Conservation (phyloP, 2,888 invertebrate genomes). For the Pterobdella sp. region DNA sequence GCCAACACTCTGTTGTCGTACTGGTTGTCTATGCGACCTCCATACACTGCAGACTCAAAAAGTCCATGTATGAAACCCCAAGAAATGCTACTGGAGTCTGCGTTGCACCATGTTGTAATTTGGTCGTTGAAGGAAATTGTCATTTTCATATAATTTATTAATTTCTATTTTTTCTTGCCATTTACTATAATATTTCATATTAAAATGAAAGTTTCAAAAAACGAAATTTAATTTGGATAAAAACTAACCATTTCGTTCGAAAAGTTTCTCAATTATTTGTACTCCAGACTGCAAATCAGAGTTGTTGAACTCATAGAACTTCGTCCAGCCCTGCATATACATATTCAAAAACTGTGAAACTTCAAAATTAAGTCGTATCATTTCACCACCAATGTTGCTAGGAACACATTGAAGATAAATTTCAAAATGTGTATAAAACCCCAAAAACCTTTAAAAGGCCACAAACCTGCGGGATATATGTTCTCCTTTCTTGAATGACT, state of each 20-base stretch:
- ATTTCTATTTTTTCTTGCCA: too few relatives aligned
- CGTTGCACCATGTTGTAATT: too few relatives aligned
- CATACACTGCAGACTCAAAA: conserved; percentile 71
- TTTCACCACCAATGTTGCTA: neutral
- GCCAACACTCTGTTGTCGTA: conserved; percentile 64
- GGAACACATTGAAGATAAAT: conserved; percentile 6
- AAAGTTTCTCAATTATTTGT: conserved; percentile 58
- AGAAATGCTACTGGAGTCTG: conserved; percentile 30
- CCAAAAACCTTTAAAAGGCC: neutral
- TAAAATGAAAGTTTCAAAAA: too few relatives aligned
- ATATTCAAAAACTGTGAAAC: neutral
- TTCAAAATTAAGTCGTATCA: neutral
- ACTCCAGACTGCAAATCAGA: conserved; percentile 70
- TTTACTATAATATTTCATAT: too few relatives aligned
- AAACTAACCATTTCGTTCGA: conserved; percentile 47
- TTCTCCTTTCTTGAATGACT: conserved; percentile 74
- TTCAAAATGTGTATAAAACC: neutral
- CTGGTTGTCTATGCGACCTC: conserved; percentile 72
- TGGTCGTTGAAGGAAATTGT: too few relatives aligned
- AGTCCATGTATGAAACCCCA: conserved; percentile 65
- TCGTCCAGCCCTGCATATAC: conserved; percentile 68
- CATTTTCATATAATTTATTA: too few relatives aligned
- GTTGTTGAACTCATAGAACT: conserved; percentile 77
- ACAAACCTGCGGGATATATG: conserved; percentile 70
- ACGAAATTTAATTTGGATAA: too few relatives aligned